Base-by-base conservation (phyloP, 2,797 vertebrate species). In the Okamejei kenojei region DNA sequence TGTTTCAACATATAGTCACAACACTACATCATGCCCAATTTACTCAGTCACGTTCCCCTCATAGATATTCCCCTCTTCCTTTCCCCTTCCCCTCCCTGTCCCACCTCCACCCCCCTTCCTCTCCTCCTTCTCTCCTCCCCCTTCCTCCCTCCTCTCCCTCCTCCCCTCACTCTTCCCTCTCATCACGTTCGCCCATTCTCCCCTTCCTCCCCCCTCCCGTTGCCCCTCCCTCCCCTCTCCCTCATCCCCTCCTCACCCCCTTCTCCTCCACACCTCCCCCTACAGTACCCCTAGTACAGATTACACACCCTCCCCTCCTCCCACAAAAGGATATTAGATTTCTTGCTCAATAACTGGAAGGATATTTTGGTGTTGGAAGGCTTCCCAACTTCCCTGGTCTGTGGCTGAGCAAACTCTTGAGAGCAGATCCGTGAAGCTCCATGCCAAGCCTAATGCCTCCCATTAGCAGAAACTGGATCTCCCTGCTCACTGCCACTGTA, bases 381-480 rank as follows among this genome's bases (percentile, higher is more conserved):
- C n/a, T 35, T 88, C 84, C 84, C 61, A 88, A 15, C 58, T 32
- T 21, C 32, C 63, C 63, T 65, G 17, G 17, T 21, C n/a, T 2
- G 32, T 54, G 71, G 19, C 81, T n/a, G 54, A 54, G 29, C 81
- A 13, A 61, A 23, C 58, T 61, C 26, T 29, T 3, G 54, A 68
- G n/a, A 35, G 84, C n/a, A 68, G 63, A 17, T 8, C 82, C 63
- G 58, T 61, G 61, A 61, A 65, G 61, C 58, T 88, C 58, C 65
- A 63, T n/a, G 84, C 84, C 84, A 68, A 68, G 84, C 63, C 68
- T 88, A 88, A 68, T 88, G 84, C 63, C 32, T 68, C 84, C 84
- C 84, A 88, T 88, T 88, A 88, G 63, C 84, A 88, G 84, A 68
- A 88, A 88, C 84, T 88, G 84, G 63, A 88, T 88, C 84, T 32